These are phyloP conservation scores for Saccopteryx leptura DNA, from an alignment of 2,113 vertebrate genomes.

Conservation along the genomic window DNA sequence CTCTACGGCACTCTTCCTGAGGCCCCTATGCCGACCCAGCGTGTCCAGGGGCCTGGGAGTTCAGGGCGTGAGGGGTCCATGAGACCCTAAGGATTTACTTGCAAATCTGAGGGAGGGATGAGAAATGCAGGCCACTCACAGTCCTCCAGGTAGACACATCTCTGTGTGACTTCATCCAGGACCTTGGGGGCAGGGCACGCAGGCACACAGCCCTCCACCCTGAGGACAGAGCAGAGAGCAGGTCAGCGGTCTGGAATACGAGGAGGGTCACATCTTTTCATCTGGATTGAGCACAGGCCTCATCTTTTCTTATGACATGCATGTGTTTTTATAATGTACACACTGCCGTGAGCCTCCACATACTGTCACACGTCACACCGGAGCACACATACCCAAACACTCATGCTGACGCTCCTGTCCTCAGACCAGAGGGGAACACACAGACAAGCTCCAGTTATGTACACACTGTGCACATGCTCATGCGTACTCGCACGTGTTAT, in stretches of 20 bases:
- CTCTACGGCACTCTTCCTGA: neutral
- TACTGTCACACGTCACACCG: neutral
- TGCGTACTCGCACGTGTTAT: neutral
- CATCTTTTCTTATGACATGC: neutral
- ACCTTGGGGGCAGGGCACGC: constrained; percentile 93
- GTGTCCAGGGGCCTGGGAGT: neutral
- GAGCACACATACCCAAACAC: neutral
- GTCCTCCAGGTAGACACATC: constrained; percentile 95
- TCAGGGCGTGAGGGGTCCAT: neutral
- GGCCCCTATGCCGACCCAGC: neutral
- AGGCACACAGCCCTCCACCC: constrained; percentile 97
- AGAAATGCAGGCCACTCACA: constrained; percentile 90
- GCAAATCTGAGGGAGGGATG: neutral
- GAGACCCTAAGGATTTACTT: neutral
- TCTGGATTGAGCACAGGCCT: neutral
- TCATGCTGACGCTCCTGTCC: neutral
- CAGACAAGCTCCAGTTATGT: neutral
- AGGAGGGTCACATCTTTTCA: neutral
- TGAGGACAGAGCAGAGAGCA: constrained; percentile 82
- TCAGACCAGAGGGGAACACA: neutral
- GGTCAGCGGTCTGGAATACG: neutral
- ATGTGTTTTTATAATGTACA: neutral
- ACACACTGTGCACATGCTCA: neutral
- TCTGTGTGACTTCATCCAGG: constrained; percentile 96
- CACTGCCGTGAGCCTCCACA: neutral